Percentiles rank a stretch among this genome's conserved stretches.
These are phyloP conservation scores for Resseliella maxima DNA, from an alignment of 2,888 invertebrate genomes.

Conservation along the genomic window DNA sequence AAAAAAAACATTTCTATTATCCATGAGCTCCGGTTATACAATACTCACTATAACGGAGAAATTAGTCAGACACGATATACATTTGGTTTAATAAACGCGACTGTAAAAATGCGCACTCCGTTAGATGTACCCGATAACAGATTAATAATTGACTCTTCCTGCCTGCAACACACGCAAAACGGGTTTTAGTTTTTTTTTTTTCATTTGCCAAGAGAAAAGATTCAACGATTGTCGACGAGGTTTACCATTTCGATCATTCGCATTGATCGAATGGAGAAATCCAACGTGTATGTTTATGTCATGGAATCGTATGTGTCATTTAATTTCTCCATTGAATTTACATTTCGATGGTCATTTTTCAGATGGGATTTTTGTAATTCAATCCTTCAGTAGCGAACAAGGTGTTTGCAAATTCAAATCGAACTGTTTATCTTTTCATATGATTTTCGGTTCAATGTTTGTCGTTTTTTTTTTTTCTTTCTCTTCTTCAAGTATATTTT, in stretches of 20 bases:
- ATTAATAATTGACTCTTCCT: constrained; percentile 45
- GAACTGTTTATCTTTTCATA: not conserved
- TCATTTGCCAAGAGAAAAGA: not conserved
- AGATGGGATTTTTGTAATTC: not conserved
- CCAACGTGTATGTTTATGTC: not conserved
- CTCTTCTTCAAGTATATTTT: not conserved
- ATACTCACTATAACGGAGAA: not conserved
- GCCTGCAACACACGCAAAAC: not conserved
- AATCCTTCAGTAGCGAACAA: not conserved
- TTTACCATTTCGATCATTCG: not conserved
- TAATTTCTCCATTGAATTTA: not conserved
- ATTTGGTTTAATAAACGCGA: not conserved
- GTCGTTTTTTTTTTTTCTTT: not conserved
- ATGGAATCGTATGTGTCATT: constrained; percentile 12
- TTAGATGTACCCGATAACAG: not conserved
- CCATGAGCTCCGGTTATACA: not conserved
- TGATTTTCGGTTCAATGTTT: not conserved
- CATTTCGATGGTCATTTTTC: not conserved
- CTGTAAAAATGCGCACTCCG: not conserved
- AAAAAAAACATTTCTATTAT: constrained; percentile 53
- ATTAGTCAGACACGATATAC: not conserved
- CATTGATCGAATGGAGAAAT: not conserved
- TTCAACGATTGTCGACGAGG: not conserved
- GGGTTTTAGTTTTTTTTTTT: no score
- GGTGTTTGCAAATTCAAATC: no score